Percentiles rank a stretch among this genome's conserved stretches.
These are phyloP conservation scores for Sus cebifrons DNA, from an alignment of 2,797 vertebrate genomes.

Conservation along the genomic window DNA sequence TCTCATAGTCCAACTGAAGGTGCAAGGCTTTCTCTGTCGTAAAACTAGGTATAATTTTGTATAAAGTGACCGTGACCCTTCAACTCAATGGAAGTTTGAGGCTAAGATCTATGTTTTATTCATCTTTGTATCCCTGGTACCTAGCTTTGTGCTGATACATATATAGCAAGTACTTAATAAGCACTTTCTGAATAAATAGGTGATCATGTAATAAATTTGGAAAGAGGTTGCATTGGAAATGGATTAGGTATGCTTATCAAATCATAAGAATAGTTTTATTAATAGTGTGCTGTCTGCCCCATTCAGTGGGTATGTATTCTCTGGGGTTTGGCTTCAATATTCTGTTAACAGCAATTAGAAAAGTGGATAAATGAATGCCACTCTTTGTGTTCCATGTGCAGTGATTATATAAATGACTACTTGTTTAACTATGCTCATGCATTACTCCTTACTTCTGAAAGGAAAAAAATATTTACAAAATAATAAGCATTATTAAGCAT, in stretches of 20 bases:
- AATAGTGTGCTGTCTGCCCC: background rate
- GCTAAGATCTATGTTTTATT: background rate
- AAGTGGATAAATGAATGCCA: background rate
- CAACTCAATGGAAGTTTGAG: background rate
- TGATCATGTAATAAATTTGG: background rate
- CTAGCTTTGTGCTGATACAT: background rate
- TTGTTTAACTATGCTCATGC: background rate
- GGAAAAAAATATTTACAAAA: background rate
- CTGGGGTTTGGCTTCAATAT: background rate
- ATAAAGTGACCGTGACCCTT: background rate
- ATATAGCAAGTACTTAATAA: background rate
- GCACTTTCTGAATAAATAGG: background rate
- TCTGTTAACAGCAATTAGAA: background rate
- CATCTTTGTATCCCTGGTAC: background rate
- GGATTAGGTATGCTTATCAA: background rate
- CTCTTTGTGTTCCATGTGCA: background rate
- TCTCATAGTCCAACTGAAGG: background rate
- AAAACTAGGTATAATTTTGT: background rate
- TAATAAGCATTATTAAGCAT: background rate
- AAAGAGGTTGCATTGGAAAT: background rate
- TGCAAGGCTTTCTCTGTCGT: background rate
- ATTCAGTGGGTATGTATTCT: background rate
- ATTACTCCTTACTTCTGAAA: conserved; percentile 28
- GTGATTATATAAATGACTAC: background rate
- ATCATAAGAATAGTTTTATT: background rate